These are phyloP conservation scores for Drosophila ustulata DNA, from an alignment of 2,888 invertebrate genomes.

Conservation along the genomic window DNA sequence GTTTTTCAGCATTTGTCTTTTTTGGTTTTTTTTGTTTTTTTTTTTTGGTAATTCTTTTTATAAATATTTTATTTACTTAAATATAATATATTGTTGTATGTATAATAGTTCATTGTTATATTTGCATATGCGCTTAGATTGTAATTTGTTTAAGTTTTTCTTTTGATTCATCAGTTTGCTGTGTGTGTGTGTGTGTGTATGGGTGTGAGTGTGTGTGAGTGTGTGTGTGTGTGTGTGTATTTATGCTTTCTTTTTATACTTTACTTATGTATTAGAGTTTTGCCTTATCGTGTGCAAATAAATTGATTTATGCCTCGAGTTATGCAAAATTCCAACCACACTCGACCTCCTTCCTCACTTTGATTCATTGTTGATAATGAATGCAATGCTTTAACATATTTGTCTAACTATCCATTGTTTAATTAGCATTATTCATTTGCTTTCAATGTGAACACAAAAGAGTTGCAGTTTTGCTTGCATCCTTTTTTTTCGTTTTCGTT, in stretches of 20 bases:
- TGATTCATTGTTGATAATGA: slow-evolving; percentile 62
- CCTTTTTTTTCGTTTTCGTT: slow-evolving; percentile 11
- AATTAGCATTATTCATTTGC: slow-evolving; percentile 61
- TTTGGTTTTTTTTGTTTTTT: slow-evolving; percentile 33
- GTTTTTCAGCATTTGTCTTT: slow-evolving; percentile 43
- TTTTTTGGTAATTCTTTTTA: slow-evolving; percentile 47
- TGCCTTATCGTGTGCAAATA: slow-evolving; percentile 53
- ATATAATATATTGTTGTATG: slow-evolving; percentile 66
- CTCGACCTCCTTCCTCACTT: slow-evolving; percentile 14
- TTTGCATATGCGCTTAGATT: slow-evolving; percentile 73
- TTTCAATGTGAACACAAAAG: slow-evolving; percentile 74
- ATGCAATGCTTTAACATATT: slow-evolving; percentile 78
- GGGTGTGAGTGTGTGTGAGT: slow-evolving; percentile 24
- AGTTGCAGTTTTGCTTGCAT: slow-evolving; percentile 41
- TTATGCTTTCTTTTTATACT: slow-evolving; percentile 33
- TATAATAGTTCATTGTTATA: slow-evolving; percentile 80
- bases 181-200: slow-evolving; percentile 24
- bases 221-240: slow-evolving; percentile 27
- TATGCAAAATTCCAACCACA: slow-evolving; percentile 49
- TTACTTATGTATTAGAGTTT: slow-evolving; percentile 38
- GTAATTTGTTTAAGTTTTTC: slow-evolving; percentile 74
- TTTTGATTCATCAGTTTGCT: slow-evolving; percentile 69
- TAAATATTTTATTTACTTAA: slow-evolving; percentile 80
- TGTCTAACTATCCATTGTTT: slow-evolving; percentile 74
- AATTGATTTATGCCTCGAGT: slow-evolving; percentile 76